These are phyloP conservation scores for Andrena haemorrhoa DNA, from an alignment of 2,888 invertebrate genomes.

Conservation along the genomic window DNA sequence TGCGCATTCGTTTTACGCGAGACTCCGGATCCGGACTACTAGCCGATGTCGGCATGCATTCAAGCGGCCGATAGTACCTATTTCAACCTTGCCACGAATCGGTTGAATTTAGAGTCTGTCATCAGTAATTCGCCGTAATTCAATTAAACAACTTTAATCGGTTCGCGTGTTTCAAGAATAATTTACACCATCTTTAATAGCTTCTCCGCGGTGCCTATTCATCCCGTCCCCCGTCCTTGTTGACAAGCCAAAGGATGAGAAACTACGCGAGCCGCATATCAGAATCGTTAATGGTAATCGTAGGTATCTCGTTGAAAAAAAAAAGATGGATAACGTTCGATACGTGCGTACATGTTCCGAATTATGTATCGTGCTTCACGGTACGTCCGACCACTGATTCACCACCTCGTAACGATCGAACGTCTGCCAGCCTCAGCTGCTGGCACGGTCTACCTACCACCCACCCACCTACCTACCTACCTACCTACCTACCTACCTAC, in stretches of 20 bases:
- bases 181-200: neutral
- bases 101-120: neutral
- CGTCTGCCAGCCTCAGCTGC: constrained; percentile 59
- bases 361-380: constrained; percentile 28
- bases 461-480: constrained; percentile 26
- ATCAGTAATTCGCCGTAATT: neutral
- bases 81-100: neutral
- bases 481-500: constrained; percentile 5
- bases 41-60: constrained; percentile 21
- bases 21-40: neutral
- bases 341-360: constrained; percentile 35
- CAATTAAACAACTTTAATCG: neutral
- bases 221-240: neutral
- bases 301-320: neutral
- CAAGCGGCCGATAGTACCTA: neutral
- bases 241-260: neutral
- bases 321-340: constrained; percentile 12
- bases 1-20: constrained; percentile 59
- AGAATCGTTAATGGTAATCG: neutral
- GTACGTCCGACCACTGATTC: constrained; percentile 58
- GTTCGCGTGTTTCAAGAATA: too few species aligned
- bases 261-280: neutral
- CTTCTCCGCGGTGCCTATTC: too few species aligned
- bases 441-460: constrained; percentile 67
- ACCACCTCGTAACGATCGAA: constrained; percentile 80